Evolutionary conservation across 2,797 vertebrate genomes (phyloP).

Genomic region (Ptychobarbus kaznakovi): DNA sequence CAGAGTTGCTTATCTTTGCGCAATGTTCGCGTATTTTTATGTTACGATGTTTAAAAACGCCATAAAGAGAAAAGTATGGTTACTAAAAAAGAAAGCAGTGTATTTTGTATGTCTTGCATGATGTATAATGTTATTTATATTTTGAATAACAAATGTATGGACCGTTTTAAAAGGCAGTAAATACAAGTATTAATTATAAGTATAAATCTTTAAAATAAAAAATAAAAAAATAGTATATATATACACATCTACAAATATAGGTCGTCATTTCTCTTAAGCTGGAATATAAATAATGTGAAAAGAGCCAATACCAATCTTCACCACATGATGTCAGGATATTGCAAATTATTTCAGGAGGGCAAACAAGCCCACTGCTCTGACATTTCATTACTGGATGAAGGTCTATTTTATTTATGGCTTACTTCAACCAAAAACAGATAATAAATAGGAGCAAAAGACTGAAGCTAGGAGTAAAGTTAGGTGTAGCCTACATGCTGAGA

Average conservation of each 20-base stretch:
- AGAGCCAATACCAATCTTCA: conserved; percentile 12
- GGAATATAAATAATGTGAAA: neutral
- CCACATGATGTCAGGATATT: conserved; percentile 42
- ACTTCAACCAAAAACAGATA: conserved; percentile 1
- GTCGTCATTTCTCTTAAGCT: neutral
- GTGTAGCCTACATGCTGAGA: neutral
- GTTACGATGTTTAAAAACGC: neutral
- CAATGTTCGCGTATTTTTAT: neutral
- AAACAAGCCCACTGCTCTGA: neutral
- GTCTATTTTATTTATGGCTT: conserved; percentile 21
- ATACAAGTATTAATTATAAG: neutral
- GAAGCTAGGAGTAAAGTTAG: neutral
- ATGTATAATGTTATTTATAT: neutral
- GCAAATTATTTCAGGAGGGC: neutral
- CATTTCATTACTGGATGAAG: conserved; percentile 24
- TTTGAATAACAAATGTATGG: neutral
- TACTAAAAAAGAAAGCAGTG: neutral
- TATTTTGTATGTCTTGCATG: neutral
- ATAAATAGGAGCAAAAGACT: neutral
- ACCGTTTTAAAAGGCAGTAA: neutral
- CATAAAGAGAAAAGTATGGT: neutral
- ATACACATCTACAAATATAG: neutral
- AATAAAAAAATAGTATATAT: neutral
- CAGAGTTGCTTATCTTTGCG: neutral
- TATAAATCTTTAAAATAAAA: neutral